Evolutionary conservation across 1,140 invertebrate genomes (phyloP).

Genomic region (Adoxophyes honmai): DNA sequence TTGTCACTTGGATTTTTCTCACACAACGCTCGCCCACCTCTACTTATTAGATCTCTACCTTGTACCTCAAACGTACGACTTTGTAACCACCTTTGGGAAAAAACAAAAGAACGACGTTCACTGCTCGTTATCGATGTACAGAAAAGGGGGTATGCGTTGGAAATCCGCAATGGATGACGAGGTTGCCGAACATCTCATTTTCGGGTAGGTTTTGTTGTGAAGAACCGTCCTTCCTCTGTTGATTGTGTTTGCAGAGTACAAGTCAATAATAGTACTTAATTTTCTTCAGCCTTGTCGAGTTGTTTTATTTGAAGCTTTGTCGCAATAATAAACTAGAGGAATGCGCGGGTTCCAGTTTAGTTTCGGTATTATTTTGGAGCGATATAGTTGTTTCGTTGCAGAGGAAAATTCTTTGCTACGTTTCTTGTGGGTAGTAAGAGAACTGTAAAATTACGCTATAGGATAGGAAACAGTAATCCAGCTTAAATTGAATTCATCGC

Average conservation of each 20-base stretch:
- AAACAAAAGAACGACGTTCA: neutral
- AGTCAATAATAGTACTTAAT: conserved; percentile 49
- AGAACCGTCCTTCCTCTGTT: conserved; percentile 40
- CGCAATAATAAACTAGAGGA: conserved; percentile 5
- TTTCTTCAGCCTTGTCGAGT: conserved; percentile 42
- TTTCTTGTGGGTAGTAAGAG: too few relatives aligned
- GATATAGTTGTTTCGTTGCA: neutral
- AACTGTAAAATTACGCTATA: too few relatives aligned
- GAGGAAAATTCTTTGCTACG: too few relatives aligned
- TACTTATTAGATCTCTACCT: conserved; percentile 9
- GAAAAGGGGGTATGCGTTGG: neutral
- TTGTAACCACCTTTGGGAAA: neutral
- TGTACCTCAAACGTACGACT: neutral
- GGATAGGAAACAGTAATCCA: too few relatives aligned
- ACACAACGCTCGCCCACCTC: conserved; percentile 4
- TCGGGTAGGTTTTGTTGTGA: conserved; percentile 16
- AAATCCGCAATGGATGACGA: neutral
- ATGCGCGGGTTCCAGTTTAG: neutral
- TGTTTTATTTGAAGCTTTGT: conserved; percentile 39
- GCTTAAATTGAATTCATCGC: too few relatives aligned
- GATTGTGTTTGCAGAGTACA: conserved; percentile 57
- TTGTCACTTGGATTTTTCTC: conserved; percentile 5
- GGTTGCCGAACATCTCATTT: neutral
- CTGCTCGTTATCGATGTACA: neutral
- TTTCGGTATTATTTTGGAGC: neutral